Evolutionary conservation across 1,140 invertebrate species (phyloP), one percentile per base, ranked within the genome.

Genomic region (Bombus turneri): DNA sequence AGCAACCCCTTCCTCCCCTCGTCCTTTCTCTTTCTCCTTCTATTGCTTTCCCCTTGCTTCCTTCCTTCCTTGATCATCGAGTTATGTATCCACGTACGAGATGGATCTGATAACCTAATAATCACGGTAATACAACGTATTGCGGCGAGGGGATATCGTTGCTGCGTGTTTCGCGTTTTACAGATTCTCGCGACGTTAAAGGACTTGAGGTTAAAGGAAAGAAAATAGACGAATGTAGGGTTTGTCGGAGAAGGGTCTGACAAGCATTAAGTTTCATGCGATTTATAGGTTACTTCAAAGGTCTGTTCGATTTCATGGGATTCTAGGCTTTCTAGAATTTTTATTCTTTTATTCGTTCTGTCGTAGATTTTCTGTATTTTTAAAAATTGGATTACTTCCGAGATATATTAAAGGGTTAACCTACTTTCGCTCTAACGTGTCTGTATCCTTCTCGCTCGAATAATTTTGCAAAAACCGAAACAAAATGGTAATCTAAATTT

Each of bases 41-140:
- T 57, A 2, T 13, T 15, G 4, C 34, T 57, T 41, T 8, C 28
- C 9, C 34, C 28, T 28, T 43, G 53, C 28, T 5, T n/a, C 18
- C 53, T 34, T 10, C 12, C 37, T 28, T 37, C 41, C 28, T 5
- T 22, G 18, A 41, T 74, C 43, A 10, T 47, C 83, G 39, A 74
- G 78, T 85, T 85, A 73, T 75, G 59, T 66, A 81, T 81, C 84
- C 78, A 74, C 34, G 71, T 74, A 31, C 57, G 84, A 75, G 84
- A 81, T 59, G 84, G 72, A 85, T 85, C 79, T 41, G 78, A 57
- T 81, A 81, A 81, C 79, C 71, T 85, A 81, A 81, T 85, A 85
- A 81, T 25, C 22, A 43, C 22, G 31, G 37, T 81, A 68, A 81
- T 81, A 81, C 81, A 85, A 75, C 73, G 59, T 81, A 78, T 81